These are phyloP conservation scores for Parauchenoglanis ngamensis DNA, from an alignment of 2,797 vertebrate species.

Conservation along the genomic window DNA sequence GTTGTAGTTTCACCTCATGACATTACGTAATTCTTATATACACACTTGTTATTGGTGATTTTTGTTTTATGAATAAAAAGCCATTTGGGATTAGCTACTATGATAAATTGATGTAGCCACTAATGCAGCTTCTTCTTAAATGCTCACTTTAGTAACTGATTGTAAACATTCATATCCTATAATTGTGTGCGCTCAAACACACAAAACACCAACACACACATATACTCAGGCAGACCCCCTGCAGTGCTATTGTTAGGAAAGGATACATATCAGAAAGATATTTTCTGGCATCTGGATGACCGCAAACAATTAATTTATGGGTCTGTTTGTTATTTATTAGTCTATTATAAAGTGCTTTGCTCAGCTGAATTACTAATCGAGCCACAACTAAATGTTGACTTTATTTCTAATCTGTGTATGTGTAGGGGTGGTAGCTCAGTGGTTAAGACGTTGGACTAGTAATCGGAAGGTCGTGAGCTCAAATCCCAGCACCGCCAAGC, in stretches of 20 bases:
- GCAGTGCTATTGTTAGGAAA: conserved; percentile 66
- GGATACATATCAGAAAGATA: conserved; percentile 66
- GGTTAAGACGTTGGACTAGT: too few species aligned
- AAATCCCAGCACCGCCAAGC: too few species aligned
- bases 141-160: conserved; percentile 15
- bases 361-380: neutral
- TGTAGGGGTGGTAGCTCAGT: too few species aligned
- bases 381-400: neutral
- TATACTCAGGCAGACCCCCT: conserved; percentile 26
- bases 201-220: conserved; percentile 14
- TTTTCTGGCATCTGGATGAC: conserved; percentile 47
- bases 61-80: neutral
- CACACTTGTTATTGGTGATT: neutral
- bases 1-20: neutral
- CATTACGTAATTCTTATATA: neutral
- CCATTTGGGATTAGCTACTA: neutral
- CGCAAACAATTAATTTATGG: conserved; percentile 68
- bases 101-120: neutral
- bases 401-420: too few species aligned
- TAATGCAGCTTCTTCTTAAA: conserved; percentile 5
- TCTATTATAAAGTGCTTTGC: conserved; percentile 27
- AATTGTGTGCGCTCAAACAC: conserved; percentile 12
- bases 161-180: conserved; percentile 37
- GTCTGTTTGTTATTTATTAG: conserved; percentile 59
- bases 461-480: too few species aligned